Evolutionary conservation across 2,113 vertebrate genomes (phyloP), one percentile per base, ranked within the genome.

Genomic region (Triplophysa tibetana): DNA sequence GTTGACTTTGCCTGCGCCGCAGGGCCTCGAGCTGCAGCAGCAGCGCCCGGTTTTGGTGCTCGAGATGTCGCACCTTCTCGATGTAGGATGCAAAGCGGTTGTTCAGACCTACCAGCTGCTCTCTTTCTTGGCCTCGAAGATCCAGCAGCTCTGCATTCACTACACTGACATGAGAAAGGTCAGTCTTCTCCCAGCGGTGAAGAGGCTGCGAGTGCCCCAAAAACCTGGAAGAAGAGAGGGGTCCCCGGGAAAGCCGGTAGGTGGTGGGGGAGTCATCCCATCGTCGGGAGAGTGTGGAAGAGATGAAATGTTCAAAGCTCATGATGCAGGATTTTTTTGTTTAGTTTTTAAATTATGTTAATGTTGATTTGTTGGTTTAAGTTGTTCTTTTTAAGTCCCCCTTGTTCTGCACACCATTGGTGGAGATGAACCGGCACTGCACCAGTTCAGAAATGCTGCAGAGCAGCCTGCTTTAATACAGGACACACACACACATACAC

Each of bases 1-100:
- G 91, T 23, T 92, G 85, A 3, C 81, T 85, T 84, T 92, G 91
- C 33, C 86, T 82, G 73, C 87, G 83, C 76, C 88, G 86, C 73
- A 94, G 86, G 9, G 88, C 92, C 56, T 93, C 92, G 84, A 93
- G 85, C 88, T 93, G 90, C 7, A 84, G 67, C 75, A 90, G 85
- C 67, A 94, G 91, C 11, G 89, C 90, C 77, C 89, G 87, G 90
- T 94, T 93, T 85, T 92, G 93, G 84, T 90, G 90, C 91, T 95
- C 94, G 79, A 95, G 90, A 63, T 86, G 83, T 60, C 89, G 92
- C 60, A 95, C 94, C 84, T 93, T 93, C 85, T 95, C 93, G 7
- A 94, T 90, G 90, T 94, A 95, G 82, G 88, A 90, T 83, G 92
- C 94, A 7, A 95, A 95, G 84, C 93, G 93, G 88, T 95, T 93